phyloP scores from a whole-genome alignment of 2,888 invertebrate genomes.

The Lasioglossum zephyrum region DNA sequence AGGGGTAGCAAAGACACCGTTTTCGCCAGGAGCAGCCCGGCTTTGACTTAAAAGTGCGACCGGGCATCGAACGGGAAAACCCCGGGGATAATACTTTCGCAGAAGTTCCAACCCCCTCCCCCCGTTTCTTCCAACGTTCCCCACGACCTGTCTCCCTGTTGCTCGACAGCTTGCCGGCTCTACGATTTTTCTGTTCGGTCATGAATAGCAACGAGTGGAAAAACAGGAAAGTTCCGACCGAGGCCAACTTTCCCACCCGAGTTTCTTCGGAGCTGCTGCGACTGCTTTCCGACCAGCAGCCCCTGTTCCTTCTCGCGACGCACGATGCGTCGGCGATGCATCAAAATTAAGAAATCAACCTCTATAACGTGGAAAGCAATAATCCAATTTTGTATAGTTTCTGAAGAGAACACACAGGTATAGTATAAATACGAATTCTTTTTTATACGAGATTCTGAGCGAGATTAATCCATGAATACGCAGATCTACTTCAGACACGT shows the following conservation, averaged over 20 bases:
- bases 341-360: neutral
- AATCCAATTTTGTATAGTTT: too few relatives aligned
- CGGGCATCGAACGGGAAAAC: conserved; percentile 71
- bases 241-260: conserved; percentile 63
- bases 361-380: too few relatives aligned
- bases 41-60: conserved; percentile 74
- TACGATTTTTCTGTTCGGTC: conserved; percentile 77
- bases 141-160: conserved; percentile 42
- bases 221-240: conserved; percentile 76
- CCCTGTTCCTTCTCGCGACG: neutral
- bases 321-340: neutral
- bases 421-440: too few relatives aligned
- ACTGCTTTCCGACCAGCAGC: conserved; percentile 44
- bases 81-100: conserved; percentile 73
- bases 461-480: too few relatives aligned
- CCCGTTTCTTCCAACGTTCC: conserved; percentile 9
- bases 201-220: conserved; percentile 81
- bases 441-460: too few relatives aligned
- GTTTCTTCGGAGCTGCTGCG: conserved; percentile 59
- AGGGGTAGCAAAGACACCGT: conserved; percentile 16
- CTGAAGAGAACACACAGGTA: too few relatives aligned
- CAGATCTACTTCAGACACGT: too few relatives aligned
- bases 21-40: conserved; percentile 51
- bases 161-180: conserved; percentile 61
- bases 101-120: conserved; percentile 48